Percentiles rank a stretch among this genome's conserved stretches.
Conservation (phyloP, 2,113 vertebrate genomes). For the Trematomus loennbergii region DNA sequence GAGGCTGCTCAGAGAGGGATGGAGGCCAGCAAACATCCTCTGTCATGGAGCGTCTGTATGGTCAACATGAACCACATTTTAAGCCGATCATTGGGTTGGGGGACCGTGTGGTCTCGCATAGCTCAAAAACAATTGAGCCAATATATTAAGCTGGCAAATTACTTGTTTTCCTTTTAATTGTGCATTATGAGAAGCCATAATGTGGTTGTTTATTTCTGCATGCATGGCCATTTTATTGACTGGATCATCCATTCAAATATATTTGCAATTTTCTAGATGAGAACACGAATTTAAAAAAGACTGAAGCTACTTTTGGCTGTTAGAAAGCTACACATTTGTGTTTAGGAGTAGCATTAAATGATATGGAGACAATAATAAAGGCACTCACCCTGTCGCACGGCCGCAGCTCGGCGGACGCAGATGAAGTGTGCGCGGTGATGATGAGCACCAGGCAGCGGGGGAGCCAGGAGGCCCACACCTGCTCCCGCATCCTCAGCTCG, state of each 20-base stretch:
- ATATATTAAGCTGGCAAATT: background rate
- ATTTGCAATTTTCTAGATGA: background rate
- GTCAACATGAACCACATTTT: constrained; percentile 39
- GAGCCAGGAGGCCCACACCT: constrained; percentile 52
- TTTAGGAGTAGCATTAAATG: background rate
- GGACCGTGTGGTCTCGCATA: background rate
- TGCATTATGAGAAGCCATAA: background rate
- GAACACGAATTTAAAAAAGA: background rate
- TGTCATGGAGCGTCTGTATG: constrained; percentile 19
- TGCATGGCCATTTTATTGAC: constrained; percentile 7
- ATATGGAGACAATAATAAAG: background rate
- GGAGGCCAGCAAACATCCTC: constrained; percentile 43
- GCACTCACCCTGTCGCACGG: constrained; percentile 73
- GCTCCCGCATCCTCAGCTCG: constrained; percentile 68
- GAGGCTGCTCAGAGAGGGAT: constrained; percentile 26
- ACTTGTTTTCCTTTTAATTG: background rate
- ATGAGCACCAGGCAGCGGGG: constrained; percentile 60
- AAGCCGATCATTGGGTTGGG: constrained; percentile 45
- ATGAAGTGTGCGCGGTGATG: constrained; percentile 46
- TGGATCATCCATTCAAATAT: background rate
- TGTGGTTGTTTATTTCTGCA: background rate
- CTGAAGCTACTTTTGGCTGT: background rate
- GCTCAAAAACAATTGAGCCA: background rate
- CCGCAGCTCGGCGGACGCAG: constrained; percentile 56
- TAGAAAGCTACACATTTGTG: background rate